Base-by-base conservation (phyloP, 2,113 vertebrate genomes). In the Desmodus rotundus region DNA sequence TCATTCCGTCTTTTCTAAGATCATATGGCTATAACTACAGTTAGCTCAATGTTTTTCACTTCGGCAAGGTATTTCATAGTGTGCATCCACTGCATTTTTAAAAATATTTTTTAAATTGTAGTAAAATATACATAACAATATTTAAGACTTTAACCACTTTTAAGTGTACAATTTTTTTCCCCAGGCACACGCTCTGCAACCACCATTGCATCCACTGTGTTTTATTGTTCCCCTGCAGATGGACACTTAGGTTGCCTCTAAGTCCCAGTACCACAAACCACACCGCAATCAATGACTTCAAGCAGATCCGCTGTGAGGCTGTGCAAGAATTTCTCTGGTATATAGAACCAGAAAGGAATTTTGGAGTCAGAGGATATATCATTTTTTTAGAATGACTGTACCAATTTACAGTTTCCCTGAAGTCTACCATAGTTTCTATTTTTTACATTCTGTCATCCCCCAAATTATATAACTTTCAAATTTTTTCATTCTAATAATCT, bases 11-110 rank as follows among this genome's bases (percentile, higher is more conserved):
- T 87, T 10, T 61, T 90, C 93, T 86, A 67, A 45, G 61, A 92
- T 86, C 3, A 33, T 54, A 31, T 45, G 52, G 56, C 20, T 80
- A 4, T 74, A 89, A 31, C 28, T 91, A 54, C 11, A 93, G 15
- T 93, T 68, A 67, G 5, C 6, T 94, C 36, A 50, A 36, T 90
- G 77, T 63, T 96, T 95, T 86, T 83, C 88, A 95, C n/a, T 88
- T 54, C 52, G 85, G 63, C 33, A 93, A 50, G 22, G 43, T 85
- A 78, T 84, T 91, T 0, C 31, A 20, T 24, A 15, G 15, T 58
- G 7, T 36, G 16, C 20, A 54, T 74, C 86, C 4, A 47, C 9
- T 96, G 19, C 58, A 22, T 82, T 94, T 77, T 85, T 9, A 45
- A 90, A 91, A 81, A 28, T 9, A 38, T 43, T 68, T 76, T 1